Base-by-base conservation (phyloP, 2,113 vertebrate genomes). In the Callorhinus ursinus region DNA sequence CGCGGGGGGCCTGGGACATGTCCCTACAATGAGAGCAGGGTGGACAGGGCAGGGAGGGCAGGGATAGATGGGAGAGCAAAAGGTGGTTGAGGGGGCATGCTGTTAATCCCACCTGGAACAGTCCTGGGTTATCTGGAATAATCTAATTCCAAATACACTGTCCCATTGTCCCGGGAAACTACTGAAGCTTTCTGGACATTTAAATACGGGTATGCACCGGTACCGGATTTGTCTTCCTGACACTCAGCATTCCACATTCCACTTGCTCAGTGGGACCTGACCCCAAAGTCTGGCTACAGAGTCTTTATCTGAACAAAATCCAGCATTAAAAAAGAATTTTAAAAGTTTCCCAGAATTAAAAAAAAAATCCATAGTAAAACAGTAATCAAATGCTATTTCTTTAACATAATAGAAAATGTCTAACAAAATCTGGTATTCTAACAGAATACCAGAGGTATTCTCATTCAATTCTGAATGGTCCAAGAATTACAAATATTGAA, bases 161-260 rank as follows among this genome's bases (percentile, higher is more conserved):
- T 67, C 61, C 16, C 10, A 0, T 22, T 15, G 80, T 22, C 31
- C 28, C 53, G 39, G 42, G 6, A 28, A 42, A 59, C 39, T 4
- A 3, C 0, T 3, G 33, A 5, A 2, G 22, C 16, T 71, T 81
- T 77, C 76, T 39, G 42, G 31, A 71, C 2, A 9, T 22, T 72
- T n/a, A 86, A 65, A 42, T 2, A 0, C 12, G 15, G 12, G 33
- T 28, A 7, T 1, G 6, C 18, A 0, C 7, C 0, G 18, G 53
- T 7, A 24, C 2, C 57, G 12, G 39, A 7, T 59, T 21, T 36
- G 0, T 65, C 61, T 53, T 46, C n/a, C 51, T 7, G 15, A 36
- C 2, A 1, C 24, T 4, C 26, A 51, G 21, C 26, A 7, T 53
- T 22, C 6, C 9, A 7, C 0, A 0, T 18, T 26, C 53, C 21